These are phyloP conservation scores for Xenopus laevis DNA, from an alignment of 2,113 vertebrate species.

Conservation along the genomic window DNA sequence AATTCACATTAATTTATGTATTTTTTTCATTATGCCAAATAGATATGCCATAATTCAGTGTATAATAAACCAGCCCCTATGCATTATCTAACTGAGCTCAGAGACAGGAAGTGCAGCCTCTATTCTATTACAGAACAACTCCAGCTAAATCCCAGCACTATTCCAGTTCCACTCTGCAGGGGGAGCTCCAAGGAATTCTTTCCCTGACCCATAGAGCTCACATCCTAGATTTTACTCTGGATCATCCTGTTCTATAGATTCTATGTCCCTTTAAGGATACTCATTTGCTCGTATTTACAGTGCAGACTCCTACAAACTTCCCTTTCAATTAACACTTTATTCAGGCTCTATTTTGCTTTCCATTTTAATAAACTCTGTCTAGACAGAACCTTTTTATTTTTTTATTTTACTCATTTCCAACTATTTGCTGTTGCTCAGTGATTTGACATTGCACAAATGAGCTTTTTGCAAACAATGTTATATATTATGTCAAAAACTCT, in stretches of 20 bases:
- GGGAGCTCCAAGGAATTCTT: no score
- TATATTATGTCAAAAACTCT: constrained; percentile 3
- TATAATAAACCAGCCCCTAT: no score
- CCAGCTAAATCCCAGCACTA: no score
- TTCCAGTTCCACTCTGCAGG: no score
- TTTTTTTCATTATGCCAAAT: no score
- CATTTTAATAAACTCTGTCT: constrained; percentile 24
- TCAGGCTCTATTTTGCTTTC: constrained; percentile 9
- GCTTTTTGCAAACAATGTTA: constrained; percentile 21
- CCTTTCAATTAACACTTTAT: constrained; percentile 16
- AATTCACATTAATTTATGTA: no score
- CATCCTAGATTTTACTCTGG: neutral
- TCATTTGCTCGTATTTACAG: neutral
- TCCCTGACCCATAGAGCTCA: no score
- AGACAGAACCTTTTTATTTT: constrained; percentile 15
- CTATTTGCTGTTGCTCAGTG: neutral
- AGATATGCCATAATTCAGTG: no score
- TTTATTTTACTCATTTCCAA: neutral
- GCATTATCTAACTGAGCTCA: no score
- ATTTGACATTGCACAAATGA: constrained; percentile 8
- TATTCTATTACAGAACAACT: no score
- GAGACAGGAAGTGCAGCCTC: no score
- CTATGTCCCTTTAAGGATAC: neutral
- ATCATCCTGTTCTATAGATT: neutral
- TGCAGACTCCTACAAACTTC: neutral